phyloP scores from a whole-genome alignment of 2,888 invertebrate genomes.

The Folsomia candida region DNA sequence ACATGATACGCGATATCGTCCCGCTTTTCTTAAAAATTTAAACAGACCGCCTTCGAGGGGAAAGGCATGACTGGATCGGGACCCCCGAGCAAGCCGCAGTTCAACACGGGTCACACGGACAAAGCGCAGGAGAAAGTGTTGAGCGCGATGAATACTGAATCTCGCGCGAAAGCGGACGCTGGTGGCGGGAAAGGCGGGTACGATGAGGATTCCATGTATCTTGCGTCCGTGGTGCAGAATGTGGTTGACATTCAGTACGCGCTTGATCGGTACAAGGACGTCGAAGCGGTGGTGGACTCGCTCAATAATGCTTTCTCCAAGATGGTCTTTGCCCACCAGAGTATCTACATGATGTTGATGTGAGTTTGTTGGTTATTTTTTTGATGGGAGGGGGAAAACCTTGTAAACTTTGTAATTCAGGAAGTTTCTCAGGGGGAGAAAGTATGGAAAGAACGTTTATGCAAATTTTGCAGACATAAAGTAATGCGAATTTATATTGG shows the following conservation, averaged over 20 bases:
- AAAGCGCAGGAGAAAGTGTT: slow-evolving; percentile 38
- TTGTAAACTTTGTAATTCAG: no score
- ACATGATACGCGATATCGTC: no score
- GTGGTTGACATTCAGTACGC: slow-evolving; percentile 50
- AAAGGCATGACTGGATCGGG: slow-evolving; percentile 18
- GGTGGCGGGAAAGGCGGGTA: slow-evolving; percentile 28
- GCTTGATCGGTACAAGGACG: slow-evolving; percentile 49
- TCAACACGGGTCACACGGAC: slow-evolving; percentile 30
- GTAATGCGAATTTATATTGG: no score
- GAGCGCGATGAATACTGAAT: slow-evolving; percentile 24
- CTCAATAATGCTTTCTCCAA: slow-evolving; percentile 45
- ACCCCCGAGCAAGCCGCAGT: slow-evolving; percentile 6
- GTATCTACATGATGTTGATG: slow-evolving; percentile 49
- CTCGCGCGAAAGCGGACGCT: not conserved
- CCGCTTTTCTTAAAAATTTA: no score
- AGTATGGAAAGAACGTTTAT: no score
- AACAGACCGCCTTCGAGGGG: slow-evolving; percentile 44
- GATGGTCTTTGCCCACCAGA: slow-evolving; percentile 47
- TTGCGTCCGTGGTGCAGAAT: slow-evolving; percentile 49
- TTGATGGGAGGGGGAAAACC: no score
- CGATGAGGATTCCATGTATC: slow-evolving; percentile 46
- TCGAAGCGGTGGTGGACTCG: slow-evolving; percentile 47
- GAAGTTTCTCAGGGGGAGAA: no score
- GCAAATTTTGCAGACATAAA: no score
- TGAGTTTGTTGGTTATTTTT: not conserved